Evolutionary conservation across 2,797 vertebrate species (phyloP).

Genomic region (Helicolenus hilgendorfi): DNA sequence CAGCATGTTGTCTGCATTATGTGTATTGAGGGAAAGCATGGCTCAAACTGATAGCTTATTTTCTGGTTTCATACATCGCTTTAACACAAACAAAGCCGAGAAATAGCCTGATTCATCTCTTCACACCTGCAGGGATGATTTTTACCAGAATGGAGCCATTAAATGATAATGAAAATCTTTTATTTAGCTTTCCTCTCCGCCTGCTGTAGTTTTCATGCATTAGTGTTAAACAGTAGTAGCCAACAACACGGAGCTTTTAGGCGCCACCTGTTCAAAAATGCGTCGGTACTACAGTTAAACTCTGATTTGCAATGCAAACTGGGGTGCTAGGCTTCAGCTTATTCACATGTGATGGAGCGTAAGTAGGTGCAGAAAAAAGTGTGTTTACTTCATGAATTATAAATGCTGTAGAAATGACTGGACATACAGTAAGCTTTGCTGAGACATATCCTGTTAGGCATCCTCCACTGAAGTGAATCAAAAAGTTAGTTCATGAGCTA

Average conservation of each 20-base stretch:
- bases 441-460: constrained; percentile 68
- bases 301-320: constrained; percentile 23
- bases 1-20: constrained; percentile 27
- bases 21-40: constrained; percentile 11
- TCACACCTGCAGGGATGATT: constrained; percentile 15
- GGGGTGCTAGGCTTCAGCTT: background rate
- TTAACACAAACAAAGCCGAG: constrained; percentile 16
- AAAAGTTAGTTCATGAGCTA: constrained; percentile 65
- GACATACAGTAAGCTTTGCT: constrained; percentile 57
- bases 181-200: constrained; percentile 25
- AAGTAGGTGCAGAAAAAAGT: constrained; percentile 10
- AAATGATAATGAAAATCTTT: constrained; percentile 51
- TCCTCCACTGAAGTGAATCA: constrained; percentile 70
- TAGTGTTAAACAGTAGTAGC: constrained; percentile 25
- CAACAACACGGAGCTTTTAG: constrained; percentile 21
- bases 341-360: constrained; percentile 35
- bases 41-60: constrained; percentile 28
- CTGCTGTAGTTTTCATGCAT: constrained; percentile 33
- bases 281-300: background rate
- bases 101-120: constrained; percentile 9
- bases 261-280: constrained; percentile 37
- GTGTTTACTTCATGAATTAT: constrained; percentile 66
- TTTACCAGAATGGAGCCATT: constrained; percentile 29
- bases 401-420: constrained; percentile 56
- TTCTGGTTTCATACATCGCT: constrained; percentile 39